These are phyloP conservation scores for Etia nguti DNA, from an alignment of 2,113 vertebrate genomes.

Conservation along the genomic window DNA sequence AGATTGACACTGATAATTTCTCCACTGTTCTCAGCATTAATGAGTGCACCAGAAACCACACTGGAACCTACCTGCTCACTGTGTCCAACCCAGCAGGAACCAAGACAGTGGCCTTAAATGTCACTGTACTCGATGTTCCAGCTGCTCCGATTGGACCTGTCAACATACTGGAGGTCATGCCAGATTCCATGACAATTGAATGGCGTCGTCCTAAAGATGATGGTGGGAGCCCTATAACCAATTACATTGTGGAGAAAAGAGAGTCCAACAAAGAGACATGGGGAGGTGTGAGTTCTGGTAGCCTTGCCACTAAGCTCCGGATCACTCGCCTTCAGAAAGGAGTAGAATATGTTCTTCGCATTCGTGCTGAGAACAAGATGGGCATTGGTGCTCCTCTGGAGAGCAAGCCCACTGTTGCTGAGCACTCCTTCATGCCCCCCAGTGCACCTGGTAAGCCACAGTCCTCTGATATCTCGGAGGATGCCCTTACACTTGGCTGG, in stretches of 20 bases:
- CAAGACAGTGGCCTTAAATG: conserved; percentile 86
- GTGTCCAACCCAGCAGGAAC: conserved; percentile 92
- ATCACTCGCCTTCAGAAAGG: conserved; percentile 90
- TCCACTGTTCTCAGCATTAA: conserved; percentile 92
- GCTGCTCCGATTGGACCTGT: conserved; percentile 93
- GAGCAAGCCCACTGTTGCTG: conserved; percentile 89
- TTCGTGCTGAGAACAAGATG: conserved; percentile 95
- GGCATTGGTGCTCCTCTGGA: conserved; percentile 91
- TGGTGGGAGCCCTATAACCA: conserved; percentile 90
- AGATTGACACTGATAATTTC: conserved; percentile 89
- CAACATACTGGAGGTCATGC: conserved; percentile 90
- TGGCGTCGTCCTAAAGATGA: conserved; percentile 96
- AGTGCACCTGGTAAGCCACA: conserved; percentile 91
- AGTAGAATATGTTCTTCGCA: conserved; percentile 88
- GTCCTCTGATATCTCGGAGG: conserved; percentile 86
- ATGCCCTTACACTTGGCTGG: conserved; percentile 88
- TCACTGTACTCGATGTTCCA: conserved; percentile 94
- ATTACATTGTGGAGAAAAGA: conserved; percentile 93
- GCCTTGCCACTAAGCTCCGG: conserved; percentile 84
- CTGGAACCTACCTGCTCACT: conserved; percentile 90
- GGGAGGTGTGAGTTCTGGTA: conserved; percentile 90
- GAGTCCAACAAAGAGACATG: conserved; percentile 94
- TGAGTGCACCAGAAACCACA: conserved; percentile 88
- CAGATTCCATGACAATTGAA: conserved; percentile 92
- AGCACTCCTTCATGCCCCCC: conserved; percentile 89